Conservation (phyloP, 2,797 vertebrate genomes). For the Coendou prehensilis region DNA sequence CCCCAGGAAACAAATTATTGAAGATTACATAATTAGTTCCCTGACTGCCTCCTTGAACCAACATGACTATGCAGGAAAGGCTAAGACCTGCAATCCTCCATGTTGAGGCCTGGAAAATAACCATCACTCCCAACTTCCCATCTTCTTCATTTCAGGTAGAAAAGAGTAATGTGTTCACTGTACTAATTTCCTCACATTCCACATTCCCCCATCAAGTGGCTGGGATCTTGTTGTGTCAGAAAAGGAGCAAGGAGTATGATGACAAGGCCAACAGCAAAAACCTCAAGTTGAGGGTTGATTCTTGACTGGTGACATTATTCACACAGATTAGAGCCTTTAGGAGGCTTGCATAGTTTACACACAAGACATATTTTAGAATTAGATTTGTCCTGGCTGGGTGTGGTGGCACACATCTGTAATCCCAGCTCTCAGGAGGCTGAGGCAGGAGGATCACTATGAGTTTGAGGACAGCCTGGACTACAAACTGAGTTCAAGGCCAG, state of each 20-base stretch:
- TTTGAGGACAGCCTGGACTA: no score
- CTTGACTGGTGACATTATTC: constrained; percentile 50
- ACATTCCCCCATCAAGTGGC: neutral
- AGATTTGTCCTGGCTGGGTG: neutral
- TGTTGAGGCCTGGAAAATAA: neutral
- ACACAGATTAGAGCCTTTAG: constrained; percentile 80
- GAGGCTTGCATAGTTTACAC: constrained; percentile 85
- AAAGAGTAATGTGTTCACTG: neutral
- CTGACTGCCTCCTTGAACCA: constrained; percentile 35
- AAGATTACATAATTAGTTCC: constrained; percentile 50
- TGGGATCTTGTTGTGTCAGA: neutral
- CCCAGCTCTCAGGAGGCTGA: no score
- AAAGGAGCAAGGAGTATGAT: neutral
- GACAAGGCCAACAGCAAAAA: constrained; percentile 72
- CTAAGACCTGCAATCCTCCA: neutral
- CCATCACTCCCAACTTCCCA: neutral
- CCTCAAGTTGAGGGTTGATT: constrained; percentile 78
- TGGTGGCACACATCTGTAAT: no score
- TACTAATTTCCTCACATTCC: neutral
- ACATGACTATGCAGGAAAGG: constrained; percentile 3
- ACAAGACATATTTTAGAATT: constrained; percentile 75
- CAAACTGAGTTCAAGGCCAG: no score
- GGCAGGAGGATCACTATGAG: no score
- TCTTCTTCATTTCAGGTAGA: constrained; percentile 19
- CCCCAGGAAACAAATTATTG: constrained; percentile 64